Evolutionary conservation across 2,113 vertebrate species (phyloP).

Genomic region (Salvator merianae): DNA sequence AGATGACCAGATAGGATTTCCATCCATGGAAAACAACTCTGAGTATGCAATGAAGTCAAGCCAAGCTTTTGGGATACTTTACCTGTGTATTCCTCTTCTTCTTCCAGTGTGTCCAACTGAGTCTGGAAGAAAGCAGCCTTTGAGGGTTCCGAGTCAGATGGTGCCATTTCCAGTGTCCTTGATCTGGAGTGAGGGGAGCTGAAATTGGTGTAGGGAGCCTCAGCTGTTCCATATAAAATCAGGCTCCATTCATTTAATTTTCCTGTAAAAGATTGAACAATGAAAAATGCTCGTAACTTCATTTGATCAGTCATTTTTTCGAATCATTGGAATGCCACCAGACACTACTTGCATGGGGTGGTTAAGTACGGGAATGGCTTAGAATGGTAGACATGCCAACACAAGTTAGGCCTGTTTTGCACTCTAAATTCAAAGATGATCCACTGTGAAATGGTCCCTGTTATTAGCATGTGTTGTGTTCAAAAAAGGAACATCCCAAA

Average conservation of each 20-base stretch:
- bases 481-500: neutral
- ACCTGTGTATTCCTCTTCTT: constrained; percentile 88
- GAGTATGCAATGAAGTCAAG: no score
- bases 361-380: neutral
- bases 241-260: constrained; percentile 92
- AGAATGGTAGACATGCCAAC: neutral
- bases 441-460: neutral
- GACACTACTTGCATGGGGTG: neutral
- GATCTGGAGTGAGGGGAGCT: constrained; percentile 67
- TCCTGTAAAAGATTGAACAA: constrained; percentile 69
- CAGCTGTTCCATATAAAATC: constrained; percentile 82
- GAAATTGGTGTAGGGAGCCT: constrained; percentile 77
- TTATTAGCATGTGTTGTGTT: neutral
- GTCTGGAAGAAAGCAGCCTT: constrained; percentile 63
- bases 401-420: neutral
- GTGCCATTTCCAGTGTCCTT: constrained; percentile 68
- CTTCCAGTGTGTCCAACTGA: constrained; percentile 74
- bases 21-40: no score
- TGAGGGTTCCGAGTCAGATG: constrained; percentile 56
- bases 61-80: neutral
- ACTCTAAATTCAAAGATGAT: neutral
- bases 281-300: neutral
- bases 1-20: no score
- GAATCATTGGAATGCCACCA: neutral
- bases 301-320: neutral